phyloP scores from a whole-genome alignment of 64 coral and sea anemone genomes.

The Anthopleura sola region DNA sequence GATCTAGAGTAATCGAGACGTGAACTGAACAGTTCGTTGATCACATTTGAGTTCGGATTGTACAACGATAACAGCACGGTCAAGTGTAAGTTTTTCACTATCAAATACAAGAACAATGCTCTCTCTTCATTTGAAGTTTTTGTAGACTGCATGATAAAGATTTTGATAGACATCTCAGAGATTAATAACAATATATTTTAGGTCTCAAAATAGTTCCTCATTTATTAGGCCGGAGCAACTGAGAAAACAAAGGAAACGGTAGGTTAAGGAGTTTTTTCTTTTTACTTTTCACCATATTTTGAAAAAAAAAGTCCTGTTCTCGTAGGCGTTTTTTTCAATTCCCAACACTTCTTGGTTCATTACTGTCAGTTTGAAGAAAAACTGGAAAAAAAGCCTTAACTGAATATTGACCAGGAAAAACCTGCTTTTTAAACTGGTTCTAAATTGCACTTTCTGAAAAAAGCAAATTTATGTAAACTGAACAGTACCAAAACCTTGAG shows the following conservation, averaged over 20 bases:
- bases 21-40: neutral
- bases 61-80: neutral
- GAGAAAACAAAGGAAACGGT: neutral
- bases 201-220: neutral
- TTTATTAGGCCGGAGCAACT: neutral
- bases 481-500: too few relatives aligned
- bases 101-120: neutral
- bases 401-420: too few relatives aligned
- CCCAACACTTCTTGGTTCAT: too few relatives aligned
- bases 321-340: too few relatives aligned
- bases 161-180: neutral
- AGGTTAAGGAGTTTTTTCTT: neutral
- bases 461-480: too few relatives aligned
- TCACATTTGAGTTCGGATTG: neutral
- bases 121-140: neutral
- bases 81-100: neutral
- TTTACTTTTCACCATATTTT: too few relatives aligned
- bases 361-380: too few relatives aligned
- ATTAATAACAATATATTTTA: neutral
- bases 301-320: too few relatives aligned
- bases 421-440: too few relatives aligned
- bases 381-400: too few relatives aligned
- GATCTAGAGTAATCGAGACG: slow-evolving; percentile 2
- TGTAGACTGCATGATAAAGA: neutral
- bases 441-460: too few relatives aligned